phyloP scores from a whole-genome alignment of 1,140 invertebrate species.

The Rhysida immarginata region DNA sequence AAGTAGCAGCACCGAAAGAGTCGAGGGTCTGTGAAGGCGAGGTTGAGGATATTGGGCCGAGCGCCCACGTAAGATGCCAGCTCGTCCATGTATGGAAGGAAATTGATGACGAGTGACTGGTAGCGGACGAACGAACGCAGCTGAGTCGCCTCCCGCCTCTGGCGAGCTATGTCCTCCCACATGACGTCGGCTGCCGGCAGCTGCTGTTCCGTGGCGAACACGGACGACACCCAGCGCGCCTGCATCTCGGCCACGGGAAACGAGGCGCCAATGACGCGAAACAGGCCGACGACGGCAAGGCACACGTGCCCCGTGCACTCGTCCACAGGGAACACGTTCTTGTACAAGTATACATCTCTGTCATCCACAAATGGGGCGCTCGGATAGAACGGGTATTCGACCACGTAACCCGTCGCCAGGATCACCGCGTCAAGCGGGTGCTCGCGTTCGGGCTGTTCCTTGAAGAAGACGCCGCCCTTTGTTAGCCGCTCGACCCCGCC shows the following conservation, averaged over 20 bases:
- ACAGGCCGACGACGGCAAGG: conserved; percentile 36
- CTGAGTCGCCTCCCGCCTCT: background rate
- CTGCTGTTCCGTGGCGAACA: conserved; percentile 11
- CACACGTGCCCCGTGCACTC: conserved; percentile 21
- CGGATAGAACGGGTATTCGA: background rate
- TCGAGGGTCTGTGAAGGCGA: conserved; percentile 16
- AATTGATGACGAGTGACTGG: conserved; percentile 14
- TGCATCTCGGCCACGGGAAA: conserved; percentile 38
- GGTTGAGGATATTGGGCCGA: conserved; percentile 14
- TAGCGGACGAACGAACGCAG: background rate
- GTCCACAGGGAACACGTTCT: conserved; percentile 34
- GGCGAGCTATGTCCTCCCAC: background rate
- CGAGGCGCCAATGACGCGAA: conserved; percentile 36
- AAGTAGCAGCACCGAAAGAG: conserved; percentile 7
- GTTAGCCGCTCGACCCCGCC: background rate
- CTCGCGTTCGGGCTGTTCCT: conserved; percentile 19
- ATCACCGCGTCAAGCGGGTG: conserved; percentile 1
- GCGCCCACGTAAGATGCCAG: conserved; percentile 10
- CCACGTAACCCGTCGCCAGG: conserved; percentile 2
- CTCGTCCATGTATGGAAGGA: conserved; percentile 14
- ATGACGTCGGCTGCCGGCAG: background rate
- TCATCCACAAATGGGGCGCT: conserved; percentile 16
- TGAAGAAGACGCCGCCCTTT: background rate
- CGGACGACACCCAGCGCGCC: conserved; percentile 27
- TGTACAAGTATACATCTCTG: conserved; percentile 32